Base-by-base conservation (phyloP, 2,888 invertebrate genomes). In the Chalcosyrphus nemorum region DNA sequence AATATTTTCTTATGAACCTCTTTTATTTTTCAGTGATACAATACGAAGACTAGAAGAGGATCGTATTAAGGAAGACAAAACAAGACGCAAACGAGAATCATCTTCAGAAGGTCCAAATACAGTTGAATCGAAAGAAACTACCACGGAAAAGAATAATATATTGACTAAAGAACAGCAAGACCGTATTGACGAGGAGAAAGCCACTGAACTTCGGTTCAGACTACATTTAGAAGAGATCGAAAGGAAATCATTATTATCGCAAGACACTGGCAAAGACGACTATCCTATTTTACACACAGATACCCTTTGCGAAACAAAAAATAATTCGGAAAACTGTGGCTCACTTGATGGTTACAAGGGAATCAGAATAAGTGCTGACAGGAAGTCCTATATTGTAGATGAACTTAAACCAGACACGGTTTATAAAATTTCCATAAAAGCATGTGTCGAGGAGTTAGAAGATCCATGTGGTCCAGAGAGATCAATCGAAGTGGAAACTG, bases 391-490 rank as follows among this genome's bases (percentile, higher is more conserved):
- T 38, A 81, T 61, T 0, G 21, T 90, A 4, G 66, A 72, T 0
- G 35, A 87, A 4, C 72, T 91, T 5, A 7, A 86, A 1, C 86
- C 88, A 0, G 68, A 87, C 13, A 71, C 80, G 29, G 85, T 75
- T 2, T 91, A 91, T 86, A 87, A 87, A 6, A 85, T 91, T 5
- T 86, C 87, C n/a, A 71, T 91, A 0, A 87, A 89, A 0, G 91
- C 91, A 1, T 91, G 91, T 80, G 89, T 88, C 0, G 81, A 86
- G 0, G 87, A 74, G 2, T 65, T 91, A 29, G 7, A 78, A 24
- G 90, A 89, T 65, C 89, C 88, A 0, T 90, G 91, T 45, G 90
- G 91, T n/a, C 84, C 78, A 0, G 90, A 89, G 1, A 82, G 66
- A n/a, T 57, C 59, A 0, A 76, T 88, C 41, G 54, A 63, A n/a